Conservation (phyloP, 1,140 invertebrate genomes). For the Diuraphis noxia region DNA sequence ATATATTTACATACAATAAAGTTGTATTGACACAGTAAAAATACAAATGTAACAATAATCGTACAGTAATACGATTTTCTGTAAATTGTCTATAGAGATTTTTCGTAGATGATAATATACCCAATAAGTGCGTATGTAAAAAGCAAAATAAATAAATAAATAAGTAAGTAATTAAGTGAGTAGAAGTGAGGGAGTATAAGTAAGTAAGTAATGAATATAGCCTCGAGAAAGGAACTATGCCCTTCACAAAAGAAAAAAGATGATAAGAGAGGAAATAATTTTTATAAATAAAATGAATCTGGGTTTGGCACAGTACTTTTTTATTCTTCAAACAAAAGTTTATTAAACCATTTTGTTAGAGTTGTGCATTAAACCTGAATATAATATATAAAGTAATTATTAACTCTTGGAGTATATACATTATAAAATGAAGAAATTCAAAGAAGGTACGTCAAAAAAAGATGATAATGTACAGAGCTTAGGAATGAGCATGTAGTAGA, state of each 20-base stretch:
- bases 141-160: background rate
- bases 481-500: background rate
- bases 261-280: conserved; percentile 6
- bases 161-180: background rate
- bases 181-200: background rate
- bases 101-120: background rate
- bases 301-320: conserved; percentile 12
- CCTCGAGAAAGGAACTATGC: background rate
- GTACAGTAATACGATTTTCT: background rate
- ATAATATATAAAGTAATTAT: background rate
- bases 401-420: conserved; percentile 18
- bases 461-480: background rate
- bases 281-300: conserved; percentile 32
- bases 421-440: background rate
- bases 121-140: background rate
- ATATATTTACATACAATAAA: background rate
- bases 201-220: background rate
- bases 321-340: conserved; percentile 33
- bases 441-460: background rate
- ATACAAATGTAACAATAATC: background rate
- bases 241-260: background rate
- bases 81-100: background rate
- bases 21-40: background rate
- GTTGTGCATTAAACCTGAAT: background rate
- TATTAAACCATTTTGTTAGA: conserved; percentile 29